Evolutionary conservation across 1,140 invertebrate genomes (phyloP).

Genomic region (Micrasema minimum): DNA sequence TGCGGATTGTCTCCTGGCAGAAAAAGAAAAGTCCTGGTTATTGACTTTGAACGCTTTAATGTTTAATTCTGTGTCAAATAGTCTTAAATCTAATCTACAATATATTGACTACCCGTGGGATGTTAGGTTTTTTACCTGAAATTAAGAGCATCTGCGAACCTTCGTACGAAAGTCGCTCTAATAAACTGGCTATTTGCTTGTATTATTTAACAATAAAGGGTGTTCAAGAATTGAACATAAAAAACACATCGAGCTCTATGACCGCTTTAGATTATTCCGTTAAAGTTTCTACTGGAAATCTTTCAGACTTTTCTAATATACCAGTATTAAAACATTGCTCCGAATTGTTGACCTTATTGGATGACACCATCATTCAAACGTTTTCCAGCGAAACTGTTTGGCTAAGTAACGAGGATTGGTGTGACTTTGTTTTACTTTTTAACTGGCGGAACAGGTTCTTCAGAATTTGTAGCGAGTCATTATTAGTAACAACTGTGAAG

Average conservation of each 20-base stretch:
- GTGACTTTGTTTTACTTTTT: constrained; percentile 58
- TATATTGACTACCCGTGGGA: constrained; percentile 46
- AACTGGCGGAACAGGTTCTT: constrained; percentile 66
- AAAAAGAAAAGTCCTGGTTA: constrained; percentile 16
- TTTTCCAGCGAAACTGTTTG: constrained; percentile 55
- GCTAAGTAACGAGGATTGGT: constrained; percentile 55
- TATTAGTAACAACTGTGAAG: constrained; percentile 55
- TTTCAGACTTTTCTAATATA: constrained; percentile 64
- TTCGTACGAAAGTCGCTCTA: constrained; percentile 41
- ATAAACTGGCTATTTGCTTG: constrained; percentile 55
- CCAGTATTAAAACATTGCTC: constrained; percentile 65
- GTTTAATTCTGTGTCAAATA: constrained; percentile 4
- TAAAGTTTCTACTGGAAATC: constrained; percentile 57
- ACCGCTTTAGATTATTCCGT: constrained; percentile 61
- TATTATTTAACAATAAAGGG: constrained; percentile 57
- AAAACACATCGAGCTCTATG: constrained; percentile 46
- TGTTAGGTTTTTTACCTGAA: constrained; percentile 40
- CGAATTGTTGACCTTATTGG: constrained; percentile 58
- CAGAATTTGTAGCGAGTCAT: constrained; percentile 55
- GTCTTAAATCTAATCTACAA: neutral
- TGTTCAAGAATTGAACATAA: constrained; percentile 20
- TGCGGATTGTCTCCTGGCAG: neutral
- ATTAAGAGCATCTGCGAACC: constrained; percentile 12
- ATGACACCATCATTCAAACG: constrained; percentile 57
- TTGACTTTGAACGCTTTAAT: constrained; percentile 15